Evolutionary conservation across 1,140 invertebrate genomes (phyloP), one percentile per base, ranked within the genome.

Genomic region (Potamilus streckersoni): DNA sequence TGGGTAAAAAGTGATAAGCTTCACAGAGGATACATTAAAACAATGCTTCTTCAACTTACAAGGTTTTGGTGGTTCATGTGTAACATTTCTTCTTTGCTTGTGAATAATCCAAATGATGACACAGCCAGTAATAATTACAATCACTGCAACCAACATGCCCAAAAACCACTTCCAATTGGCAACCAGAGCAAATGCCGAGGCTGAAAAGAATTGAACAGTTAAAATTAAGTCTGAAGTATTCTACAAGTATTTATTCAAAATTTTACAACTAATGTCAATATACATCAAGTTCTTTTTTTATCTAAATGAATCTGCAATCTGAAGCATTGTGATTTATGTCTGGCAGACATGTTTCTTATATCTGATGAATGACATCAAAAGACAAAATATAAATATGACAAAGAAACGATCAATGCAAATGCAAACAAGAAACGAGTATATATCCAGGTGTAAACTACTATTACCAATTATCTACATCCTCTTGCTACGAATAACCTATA

Each of bases 81-180:
- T 38, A 6, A 74, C 63, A 20, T 68, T 64, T 38, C 67, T 74
- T 23, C 72, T 78, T 3, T 64, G 27, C 20, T 74, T 72, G 60
- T 82, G 76, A 20, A 79, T 59, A 23, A 74, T 68, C 66, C 98
- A 94, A 89, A 96, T 98, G 27, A 99, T 95, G 71, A 98, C 93
- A 82, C 98, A 95, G 73, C 98, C 92, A 77, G 97, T 92, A 16
- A 99, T 93, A 49, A 99, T 92, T 89, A 99, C 94, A 38, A 96
- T 94, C 77, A 99, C 94, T 11, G 97, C 96, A 80, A 99, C 88
- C 93, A 99, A 95, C 93, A 99, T 96, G 71, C 93, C 96, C 87
- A 98, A 96, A 88, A 98, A 97, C 97, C 97, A 98, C 38, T 95
- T 96, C 78, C 96, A 95, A 71, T 95, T 96, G 0, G 95, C 95